Percentiles rank a stretch among this genome's conserved stretches.
Evolutionary conservation across 2,113 vertebrate species (phyloP).

Genomic region (Callorhinus ursinus): DNA sequence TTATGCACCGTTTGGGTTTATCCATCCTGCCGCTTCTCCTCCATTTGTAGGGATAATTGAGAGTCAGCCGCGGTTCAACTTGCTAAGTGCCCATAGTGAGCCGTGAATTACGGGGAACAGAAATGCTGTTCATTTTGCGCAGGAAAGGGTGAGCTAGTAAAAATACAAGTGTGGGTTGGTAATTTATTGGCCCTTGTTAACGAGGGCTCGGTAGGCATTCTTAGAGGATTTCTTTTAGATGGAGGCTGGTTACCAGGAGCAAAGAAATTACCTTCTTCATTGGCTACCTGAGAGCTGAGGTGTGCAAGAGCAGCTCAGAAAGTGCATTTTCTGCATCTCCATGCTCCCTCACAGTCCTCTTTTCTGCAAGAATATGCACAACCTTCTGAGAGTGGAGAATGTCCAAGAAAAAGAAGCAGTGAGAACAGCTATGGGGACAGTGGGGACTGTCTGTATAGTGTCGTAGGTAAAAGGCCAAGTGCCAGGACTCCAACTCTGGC

Average conservation of each 20-base stretch:
- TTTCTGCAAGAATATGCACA: background rate
- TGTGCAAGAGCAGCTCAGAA: background rate
- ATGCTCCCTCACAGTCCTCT: background rate
- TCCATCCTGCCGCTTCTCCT: slow-evolving; percentile 30
- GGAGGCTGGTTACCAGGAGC: slow-evolving; percentile 18
- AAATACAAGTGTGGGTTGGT: slow-evolving; percentile 56
- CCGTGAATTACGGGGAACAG: slow-evolving; percentile 68
- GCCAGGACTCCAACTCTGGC: background rate
- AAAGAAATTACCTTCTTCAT: slow-evolving; percentile 30
- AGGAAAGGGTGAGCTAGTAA: slow-evolving; percentile 51
- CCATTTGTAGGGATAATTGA: slow-evolving; percentile 69
- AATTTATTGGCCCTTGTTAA: slow-evolving; percentile 65
- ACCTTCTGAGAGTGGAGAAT: background rate
- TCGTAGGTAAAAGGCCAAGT: background rate
- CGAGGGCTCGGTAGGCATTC: slow-evolving; percentile 53
- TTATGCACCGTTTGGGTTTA: slow-evolving; percentile 75
- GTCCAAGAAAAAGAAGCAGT: background rate
- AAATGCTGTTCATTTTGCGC: slow-evolving; percentile 45
- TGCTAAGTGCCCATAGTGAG: slow-evolving; percentile 68
- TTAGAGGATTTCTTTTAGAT: slow-evolving; percentile 11
- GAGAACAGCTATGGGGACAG: background rate
- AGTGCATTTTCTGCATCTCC: background rate
- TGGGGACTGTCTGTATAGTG: fast-evolving
- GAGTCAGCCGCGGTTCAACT: slow-evolving; percentile 57
- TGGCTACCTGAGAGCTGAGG: background rate